Base-by-base conservation (phyloP, 64 coral and sea anemone genomes). In the Stylophora pistillata region DNA sequence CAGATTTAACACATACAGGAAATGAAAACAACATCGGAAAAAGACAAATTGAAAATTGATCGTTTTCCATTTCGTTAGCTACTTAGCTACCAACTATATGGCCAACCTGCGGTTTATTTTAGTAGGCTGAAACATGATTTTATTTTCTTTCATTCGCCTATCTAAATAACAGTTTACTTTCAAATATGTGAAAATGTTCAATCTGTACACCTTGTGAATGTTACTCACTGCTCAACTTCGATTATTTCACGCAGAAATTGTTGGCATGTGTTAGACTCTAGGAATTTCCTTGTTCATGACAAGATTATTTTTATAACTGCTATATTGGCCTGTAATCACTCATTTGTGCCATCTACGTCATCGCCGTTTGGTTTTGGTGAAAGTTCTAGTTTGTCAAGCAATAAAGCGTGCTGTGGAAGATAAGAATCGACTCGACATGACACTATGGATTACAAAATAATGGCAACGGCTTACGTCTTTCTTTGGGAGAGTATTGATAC, bases 341-440 rank as follows among this genome's bases (percentile, higher is more conserved):
- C 37, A 69, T 31, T 37, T 11, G 60, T 53, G 69, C 21, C 61
- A 53, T 84, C 69, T 84, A 62, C 80, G 80, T 84, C 80, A 84
- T 64, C 27, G n/a, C 64, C 20, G 64, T 68, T 47, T 47, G 3
- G 3, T 47, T 47, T 47, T 47, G 37, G 37, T 47, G 37, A 47
- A 47, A 0, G 37, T 47, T 47, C 37, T 47, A 47, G 37, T 47
- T 68, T 25, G 64, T 68, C 64, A 68, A 7, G 12, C 10, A 28
- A 25, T 68, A 25, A 68, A 7, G 17, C 13, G 26, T 21, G 26
- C 21, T n/a, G 25, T 26, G 26, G 64, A 68, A 68, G 34, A n/a
- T 32, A 34, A 84, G 47, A 64, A 82, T 37, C 66, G 23, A 28
- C 12, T 72, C 71, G 66, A 72, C 41, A 81, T 31, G 34, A 57